Evolutionary conservation across 2,888 invertebrate species (phyloP).

Genomic region (Metopia argyrocephala): DNA sequence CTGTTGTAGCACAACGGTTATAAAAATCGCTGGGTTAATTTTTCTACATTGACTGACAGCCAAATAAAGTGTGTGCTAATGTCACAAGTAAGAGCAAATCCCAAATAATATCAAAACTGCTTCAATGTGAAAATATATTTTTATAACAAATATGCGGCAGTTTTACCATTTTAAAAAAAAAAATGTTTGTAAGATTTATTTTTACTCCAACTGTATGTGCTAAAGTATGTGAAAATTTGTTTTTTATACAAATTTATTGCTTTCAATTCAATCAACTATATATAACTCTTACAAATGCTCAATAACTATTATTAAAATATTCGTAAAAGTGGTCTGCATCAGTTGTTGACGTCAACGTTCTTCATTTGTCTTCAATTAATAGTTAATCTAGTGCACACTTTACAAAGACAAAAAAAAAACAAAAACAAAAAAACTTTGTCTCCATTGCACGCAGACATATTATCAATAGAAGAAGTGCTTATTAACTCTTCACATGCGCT

Average conservation of each 20-base stretch:
- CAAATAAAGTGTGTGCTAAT: too few species aligned
- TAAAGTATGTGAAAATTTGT: not conserved
- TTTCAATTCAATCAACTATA: slow-evolving; percentile 23
- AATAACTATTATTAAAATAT: slow-evolving; percentile 49
- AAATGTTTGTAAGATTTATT: not conserved
- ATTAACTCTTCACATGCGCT: slow-evolving; percentile 3
- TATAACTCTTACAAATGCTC: not conserved
- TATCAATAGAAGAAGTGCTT: slow-evolving; percentile 10
- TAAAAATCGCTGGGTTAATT: too few species aligned
- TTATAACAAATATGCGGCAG: too few species aligned
- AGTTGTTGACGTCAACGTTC: slow-evolving; percentile 30
- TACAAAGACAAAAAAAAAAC: too few species aligned
- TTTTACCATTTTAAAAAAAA: too few species aligned
- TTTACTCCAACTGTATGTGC: not conserved
- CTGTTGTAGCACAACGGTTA: too few species aligned
- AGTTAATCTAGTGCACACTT: slow-evolving; percentile 53
- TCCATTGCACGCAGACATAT: slow-evolving; percentile 2
- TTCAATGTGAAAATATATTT: too few species aligned
- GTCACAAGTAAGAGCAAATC: too few species aligned
- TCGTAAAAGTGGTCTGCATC: slow-evolving; percentile 11
- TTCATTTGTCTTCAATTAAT: slow-evolving; percentile 25
- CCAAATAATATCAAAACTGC: too few species aligned
- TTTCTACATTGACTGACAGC: too few species aligned
- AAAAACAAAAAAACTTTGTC: too few species aligned
- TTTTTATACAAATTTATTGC: slow-evolving; percentile 33